Evolutionary conservation across 2,797 vertebrate genomes (phyloP).

Genomic region (Neosalanx taihuensis): DNA sequence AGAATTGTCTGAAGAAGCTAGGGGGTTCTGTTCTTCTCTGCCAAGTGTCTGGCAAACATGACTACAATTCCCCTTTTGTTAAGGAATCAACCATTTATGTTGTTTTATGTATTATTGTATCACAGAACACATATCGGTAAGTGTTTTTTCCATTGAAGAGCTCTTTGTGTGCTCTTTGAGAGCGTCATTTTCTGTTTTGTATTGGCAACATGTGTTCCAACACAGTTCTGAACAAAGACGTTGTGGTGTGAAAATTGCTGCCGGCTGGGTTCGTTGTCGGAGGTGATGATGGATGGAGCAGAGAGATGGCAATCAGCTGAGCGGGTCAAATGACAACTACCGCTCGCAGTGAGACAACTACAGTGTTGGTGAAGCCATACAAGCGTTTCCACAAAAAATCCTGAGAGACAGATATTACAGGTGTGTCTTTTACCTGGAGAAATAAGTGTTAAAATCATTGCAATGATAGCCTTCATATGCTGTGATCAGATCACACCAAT

Average conservation of each 20-base stretch:
- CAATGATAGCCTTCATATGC: background rate
- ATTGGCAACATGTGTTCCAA: background rate
- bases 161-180: no score
- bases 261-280: background rate
- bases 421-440: background rate
- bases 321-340: slow-evolving; percentile 13
- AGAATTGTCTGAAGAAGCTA: no score
- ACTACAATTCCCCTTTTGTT: no score
- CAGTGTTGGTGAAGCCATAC: background rate
- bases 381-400: slow-evolving; percentile 6
- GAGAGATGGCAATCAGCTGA: background rate
- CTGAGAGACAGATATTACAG: background rate
- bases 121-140: no score
- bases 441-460: background rate
- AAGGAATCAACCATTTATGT: no score
- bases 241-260: background rate
- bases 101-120: no score
- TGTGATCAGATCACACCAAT: background rate
- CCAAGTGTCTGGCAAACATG: no score
- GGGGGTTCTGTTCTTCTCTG: no score
- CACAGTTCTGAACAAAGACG: background rate
- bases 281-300: background rate
- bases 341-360: slow-evolving; percentile 12
- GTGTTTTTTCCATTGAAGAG: no score
- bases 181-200: background rate